A percentile compares a stretch with the other conserved stretches of the same genome.
Conservation (phyloP, 2,113 vertebrate species). For the Pelecanoides urinatrix region DNA sequence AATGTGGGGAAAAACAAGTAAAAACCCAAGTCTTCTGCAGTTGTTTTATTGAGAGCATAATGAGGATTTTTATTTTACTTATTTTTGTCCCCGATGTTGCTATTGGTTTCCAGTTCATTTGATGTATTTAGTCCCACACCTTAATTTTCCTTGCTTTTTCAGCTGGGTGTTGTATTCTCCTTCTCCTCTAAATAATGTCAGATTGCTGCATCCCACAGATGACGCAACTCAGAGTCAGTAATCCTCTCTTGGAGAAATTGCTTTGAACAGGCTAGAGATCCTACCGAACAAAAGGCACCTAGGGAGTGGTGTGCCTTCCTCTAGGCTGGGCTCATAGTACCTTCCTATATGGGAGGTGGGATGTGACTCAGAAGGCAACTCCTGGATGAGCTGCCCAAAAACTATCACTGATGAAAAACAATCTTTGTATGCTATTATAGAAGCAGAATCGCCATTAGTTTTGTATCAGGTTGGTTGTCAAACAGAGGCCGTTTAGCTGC, state of each 20-base stretch:
- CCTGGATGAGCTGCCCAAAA: not conserved
- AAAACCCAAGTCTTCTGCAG: fast-evolving
- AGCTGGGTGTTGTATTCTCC: not conserved
- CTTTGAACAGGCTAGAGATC: not conserved
- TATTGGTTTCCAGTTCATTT: not conserved
- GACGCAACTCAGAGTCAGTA: not conserved
- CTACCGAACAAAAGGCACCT: not conserved
- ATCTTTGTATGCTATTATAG: not conserved
- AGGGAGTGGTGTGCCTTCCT: not conserved
- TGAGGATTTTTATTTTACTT: not conserved
- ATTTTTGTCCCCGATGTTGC: fast-evolving
- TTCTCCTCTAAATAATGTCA: not conserved
- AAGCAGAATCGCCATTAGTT: not conserved
- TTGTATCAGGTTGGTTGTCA: not conserved
- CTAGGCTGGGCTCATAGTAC: not conserved
- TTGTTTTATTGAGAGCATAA: not conserved
- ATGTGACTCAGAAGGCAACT: not conserved
- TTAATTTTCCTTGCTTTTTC: not conserved
- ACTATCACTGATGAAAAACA: not conserved
- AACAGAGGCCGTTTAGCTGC: not conserved
- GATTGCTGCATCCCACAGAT: not conserved
- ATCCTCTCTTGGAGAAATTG: not conserved
- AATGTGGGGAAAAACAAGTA: not conserved
- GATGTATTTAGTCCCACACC: not conserved
- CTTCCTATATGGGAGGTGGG: not conserved